phyloP scores from a whole-genome alignment of 1,140 invertebrate genomes.

The Akabosia matsudoensis region DNA sequence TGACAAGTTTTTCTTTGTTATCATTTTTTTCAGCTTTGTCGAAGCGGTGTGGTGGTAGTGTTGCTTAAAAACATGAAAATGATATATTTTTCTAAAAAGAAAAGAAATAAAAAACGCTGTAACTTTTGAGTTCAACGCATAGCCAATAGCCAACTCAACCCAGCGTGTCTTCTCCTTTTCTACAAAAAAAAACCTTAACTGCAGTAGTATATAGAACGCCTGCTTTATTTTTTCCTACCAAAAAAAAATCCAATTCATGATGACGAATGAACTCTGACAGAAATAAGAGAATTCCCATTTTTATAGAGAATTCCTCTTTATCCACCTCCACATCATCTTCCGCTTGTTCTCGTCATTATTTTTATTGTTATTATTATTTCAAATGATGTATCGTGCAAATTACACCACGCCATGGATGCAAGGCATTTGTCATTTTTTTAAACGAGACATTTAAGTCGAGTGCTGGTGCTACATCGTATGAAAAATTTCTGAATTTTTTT shows the following conservation, averaged over 20 bases:
- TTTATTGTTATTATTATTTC: neutral
- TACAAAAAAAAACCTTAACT: too few species aligned
- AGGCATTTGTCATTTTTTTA: neutral
- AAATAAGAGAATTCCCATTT: neutral
- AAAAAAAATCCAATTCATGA: neutral
- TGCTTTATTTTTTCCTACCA: neutral
- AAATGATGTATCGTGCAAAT: neutral
- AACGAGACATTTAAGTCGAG: neutral
- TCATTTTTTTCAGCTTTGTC: neutral
- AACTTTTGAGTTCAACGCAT: neutral
- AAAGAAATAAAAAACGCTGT: neutral
- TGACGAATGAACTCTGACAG: conserved; percentile 19
- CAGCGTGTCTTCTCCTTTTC: neutral
- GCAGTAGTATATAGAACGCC: neutral
- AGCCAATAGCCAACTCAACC: neutral
- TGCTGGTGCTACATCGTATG: neutral
- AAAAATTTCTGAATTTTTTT: neutral
- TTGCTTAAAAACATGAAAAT: neutral
- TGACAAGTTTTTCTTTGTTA: conserved; percentile 31
- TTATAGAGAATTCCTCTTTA: neutral
- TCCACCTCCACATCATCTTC: neutral
- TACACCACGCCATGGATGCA: neutral
- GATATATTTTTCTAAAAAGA: neutral
- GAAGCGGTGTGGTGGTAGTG: neutral
- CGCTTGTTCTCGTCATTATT: neutral